Evolutionary conservation across 2,797 vertebrate genomes (phyloP), one percentile per base, ranked within the genome.

Genomic region (Rhynchonycteris naso): DNA sequence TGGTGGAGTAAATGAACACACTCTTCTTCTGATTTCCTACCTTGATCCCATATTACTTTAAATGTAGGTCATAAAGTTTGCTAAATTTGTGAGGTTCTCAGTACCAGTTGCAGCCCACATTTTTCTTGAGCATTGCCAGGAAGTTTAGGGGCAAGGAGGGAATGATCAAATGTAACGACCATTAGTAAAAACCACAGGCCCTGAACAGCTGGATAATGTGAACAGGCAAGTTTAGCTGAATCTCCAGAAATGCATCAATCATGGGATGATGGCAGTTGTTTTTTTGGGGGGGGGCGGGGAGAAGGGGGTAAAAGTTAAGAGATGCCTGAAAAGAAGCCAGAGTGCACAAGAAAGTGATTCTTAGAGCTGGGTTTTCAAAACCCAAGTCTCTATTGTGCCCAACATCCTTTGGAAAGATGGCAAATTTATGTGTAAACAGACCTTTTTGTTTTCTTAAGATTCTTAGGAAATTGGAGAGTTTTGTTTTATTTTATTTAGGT

Each of bases 211-310:
- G 14, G 61, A 50, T 65, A 79, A 35, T 43, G 28, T 94, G 90
- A 94, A 95, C 85, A 94, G 56, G 35, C 96, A 95, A 93, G 95
- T 96, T 92, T 69, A 68, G n/a, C 85, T 12, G 78, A 93, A 90
- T 96, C 86, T 96, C 95, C 83, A 96, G 94, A 95, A 97, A 90
- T 16, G 28, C 86, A 95, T 96, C 86, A 35, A 89, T 97, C 97
- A 96, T 8, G 28, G 22, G n/a, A 91, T 4, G 28, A 71, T 65
- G 81, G 96, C 94, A 91, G 87, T 43, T n/a, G n/a, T n/a, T n/a
- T 92, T 93, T 65, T 30, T 16, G 90, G 95, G 94, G 38, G 43
- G 43, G 43, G n/a, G n/a, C n/a, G n/a, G n/a, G n/a, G n/a, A n/a
- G n/a, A n/a, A n/a, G n/a, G n/a, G n/a, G n/a, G n/a, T n/a, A 43